Evolutionary conservation across 2,797 vertebrate species (phyloP).

Genomic region (Trachops cirrhosus): DNA sequence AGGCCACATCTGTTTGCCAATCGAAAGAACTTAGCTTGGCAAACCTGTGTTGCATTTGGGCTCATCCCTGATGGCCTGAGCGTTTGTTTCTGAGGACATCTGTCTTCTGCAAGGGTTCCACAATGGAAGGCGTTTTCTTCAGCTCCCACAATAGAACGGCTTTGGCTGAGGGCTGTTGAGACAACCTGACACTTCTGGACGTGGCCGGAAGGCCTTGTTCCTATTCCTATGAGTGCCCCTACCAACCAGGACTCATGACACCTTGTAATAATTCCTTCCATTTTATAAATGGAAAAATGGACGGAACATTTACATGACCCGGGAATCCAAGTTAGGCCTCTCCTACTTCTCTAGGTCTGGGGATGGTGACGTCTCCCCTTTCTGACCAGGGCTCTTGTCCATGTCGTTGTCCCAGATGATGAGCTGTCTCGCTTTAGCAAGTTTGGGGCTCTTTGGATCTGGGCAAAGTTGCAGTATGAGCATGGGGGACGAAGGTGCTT

Average conservation of each 20-base stretch:
- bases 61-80: background rate
- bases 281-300: background rate
- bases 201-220: background rate
- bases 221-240: background rate
- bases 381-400: background rate
- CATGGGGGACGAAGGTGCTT: background rate
- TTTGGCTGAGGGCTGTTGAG: slow-evolving; percentile 3
- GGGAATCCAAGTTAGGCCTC: background rate
- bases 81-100: slow-evolving; percentile 36
- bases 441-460: background rate
- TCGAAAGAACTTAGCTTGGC: background rate
- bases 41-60: slow-evolving; percentile 22
- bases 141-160: background rate
- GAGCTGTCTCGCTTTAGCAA: background rate
- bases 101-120: slow-evolving; percentile 29
- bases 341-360: background rate
- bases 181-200: background rate
- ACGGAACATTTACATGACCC: fast-evolving
- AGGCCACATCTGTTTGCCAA: background rate
- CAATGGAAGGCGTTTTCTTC: slow-evolving; percentile 42
- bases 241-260: background rate
- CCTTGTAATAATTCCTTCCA: background rate
- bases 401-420: background rate
- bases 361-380: background rate
- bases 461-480: background rate